phyloP scores from a whole-genome alignment of 2,888 invertebrate species.

The Teinopalpus imperialis region DNA sequence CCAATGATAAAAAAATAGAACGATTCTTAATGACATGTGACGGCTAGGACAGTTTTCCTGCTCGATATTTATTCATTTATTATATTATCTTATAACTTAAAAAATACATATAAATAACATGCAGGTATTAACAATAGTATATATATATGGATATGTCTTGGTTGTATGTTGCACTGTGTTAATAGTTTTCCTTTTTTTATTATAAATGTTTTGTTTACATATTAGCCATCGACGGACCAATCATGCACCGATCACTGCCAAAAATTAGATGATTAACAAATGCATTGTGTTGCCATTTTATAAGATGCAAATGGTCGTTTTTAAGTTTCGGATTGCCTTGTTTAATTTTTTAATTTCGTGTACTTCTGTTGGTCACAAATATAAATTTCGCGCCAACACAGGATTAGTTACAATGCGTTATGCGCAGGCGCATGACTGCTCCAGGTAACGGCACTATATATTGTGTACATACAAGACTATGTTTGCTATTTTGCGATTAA shows the following conservation, averaged over 20 bases:
- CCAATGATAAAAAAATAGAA: no score
- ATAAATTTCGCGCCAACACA: background rate
- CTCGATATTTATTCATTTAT: no score
- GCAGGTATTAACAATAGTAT: no score
- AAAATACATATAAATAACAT: no score
- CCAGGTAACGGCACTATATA: background rate
- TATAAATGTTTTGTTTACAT: background rate
- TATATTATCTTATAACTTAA: no score
- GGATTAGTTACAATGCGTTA: background rate
- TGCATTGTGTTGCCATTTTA: constrained; percentile 11
- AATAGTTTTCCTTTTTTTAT: no score
- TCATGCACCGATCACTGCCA: constrained; percentile 2
- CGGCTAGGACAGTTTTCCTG: no score
- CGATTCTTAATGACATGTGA: no score
- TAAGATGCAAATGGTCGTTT: constrained; percentile 3
- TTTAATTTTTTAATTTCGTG: constrained; percentile 2
- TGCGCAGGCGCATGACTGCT: constrained; percentile 21
- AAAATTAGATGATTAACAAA: constrained; percentile 7
- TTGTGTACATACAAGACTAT: background rate
- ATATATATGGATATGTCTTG: no score
- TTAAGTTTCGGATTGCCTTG: constrained; percentile 6
- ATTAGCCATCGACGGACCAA: constrained; percentile 1
- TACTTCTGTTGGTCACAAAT: background rate
- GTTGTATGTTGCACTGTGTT: no score
- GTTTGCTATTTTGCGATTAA: constrained; percentile 1